These are phyloP conservation scores for Aplysia californica DNA, from an alignment of 1,140 invertebrate genomes.

Conservation along the genomic window DNA sequence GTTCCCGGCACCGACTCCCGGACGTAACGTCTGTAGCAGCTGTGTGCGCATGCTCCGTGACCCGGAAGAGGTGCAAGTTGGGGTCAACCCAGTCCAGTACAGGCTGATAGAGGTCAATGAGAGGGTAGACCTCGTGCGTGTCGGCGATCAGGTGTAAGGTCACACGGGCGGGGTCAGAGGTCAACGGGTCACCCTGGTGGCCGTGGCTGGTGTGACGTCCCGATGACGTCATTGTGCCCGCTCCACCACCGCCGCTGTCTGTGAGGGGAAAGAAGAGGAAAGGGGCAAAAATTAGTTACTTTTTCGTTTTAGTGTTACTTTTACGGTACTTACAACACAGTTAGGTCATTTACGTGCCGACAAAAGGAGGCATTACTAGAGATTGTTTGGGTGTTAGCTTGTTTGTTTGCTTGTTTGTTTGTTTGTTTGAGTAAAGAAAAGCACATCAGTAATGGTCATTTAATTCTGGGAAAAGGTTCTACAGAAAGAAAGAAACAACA, in stretches of 20 bases:
- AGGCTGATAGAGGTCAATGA: constrained; percentile 52
- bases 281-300: no score
- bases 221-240: background rate
- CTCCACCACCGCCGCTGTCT: background rate
- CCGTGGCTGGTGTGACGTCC: background rate
- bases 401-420: no score
- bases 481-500: no score
- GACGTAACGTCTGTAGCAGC: constrained; percentile 21
- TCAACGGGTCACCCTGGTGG: background rate
- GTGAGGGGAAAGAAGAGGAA: background rate
- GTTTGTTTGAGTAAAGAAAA: no score
- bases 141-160: constrained; percentile 23
- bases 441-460: no score
- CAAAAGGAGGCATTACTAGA: no score
- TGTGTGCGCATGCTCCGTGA: constrained; percentile 33
- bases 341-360: no score
- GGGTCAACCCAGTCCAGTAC: constrained; percentile 52
- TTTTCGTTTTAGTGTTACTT: no score
- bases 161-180: constrained; percentile 18
- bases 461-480: no score
- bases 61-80: constrained; percentile 49
- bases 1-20: constrained; percentile 1
- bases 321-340: no score
- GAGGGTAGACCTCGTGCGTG: constrained; percentile 20
- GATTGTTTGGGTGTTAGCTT: no score